A percentile compares a stretch with the other conserved stretches of the same genome.
phyloP scores from a whole-genome alignment of 1,140 invertebrate species.

The Stegodyphus mimosarum region DNA sequence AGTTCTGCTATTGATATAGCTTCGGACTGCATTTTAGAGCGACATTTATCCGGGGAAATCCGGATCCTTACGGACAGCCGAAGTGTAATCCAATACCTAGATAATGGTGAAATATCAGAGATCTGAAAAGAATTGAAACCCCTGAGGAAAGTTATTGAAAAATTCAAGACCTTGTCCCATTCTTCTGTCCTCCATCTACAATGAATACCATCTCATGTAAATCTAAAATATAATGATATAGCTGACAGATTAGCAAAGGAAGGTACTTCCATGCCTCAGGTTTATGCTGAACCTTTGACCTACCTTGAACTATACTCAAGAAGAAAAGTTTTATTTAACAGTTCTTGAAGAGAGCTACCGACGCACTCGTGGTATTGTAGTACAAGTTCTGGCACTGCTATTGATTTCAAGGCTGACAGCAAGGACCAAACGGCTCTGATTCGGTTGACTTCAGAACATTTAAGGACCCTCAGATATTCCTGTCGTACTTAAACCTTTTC shows the following conservation, averaged over 20 bases:
- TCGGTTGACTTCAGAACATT: not conserved
- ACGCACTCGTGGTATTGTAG: not conserved
- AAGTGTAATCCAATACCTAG: conserved; percentile 7
- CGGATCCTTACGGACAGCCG: not conserved
- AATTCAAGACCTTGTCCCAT: not conserved
- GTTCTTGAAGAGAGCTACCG: not conserved
- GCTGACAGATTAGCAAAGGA: not conserved
- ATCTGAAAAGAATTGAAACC: conserved; percentile 6
- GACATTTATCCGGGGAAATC: conserved; percentile 8
- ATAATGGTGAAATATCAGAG: not conserved
- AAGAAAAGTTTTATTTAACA: not conserved
- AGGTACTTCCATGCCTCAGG: not conserved
- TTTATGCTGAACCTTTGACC: not conserved
- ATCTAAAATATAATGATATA: conserved; percentile 6
- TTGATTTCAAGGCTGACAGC: not conserved
- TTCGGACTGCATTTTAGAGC: not conserved
- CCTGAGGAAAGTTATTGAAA: too few relatives aligned
- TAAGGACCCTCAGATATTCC: not conserved
- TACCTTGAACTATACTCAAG: not conserved
- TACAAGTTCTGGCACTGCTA: not conserved
- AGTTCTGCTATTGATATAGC: not conserved
- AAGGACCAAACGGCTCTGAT: not conserved
- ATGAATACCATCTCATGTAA: conserved; percentile 5
- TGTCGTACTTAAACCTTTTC: not conserved
- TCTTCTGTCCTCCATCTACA: conserved; percentile 1